Evolutionary conservation across 2,888 invertebrate genomes (phyloP), one percentile per base, ranked within the genome.

Genomic region (Heliconius erato): DNA sequence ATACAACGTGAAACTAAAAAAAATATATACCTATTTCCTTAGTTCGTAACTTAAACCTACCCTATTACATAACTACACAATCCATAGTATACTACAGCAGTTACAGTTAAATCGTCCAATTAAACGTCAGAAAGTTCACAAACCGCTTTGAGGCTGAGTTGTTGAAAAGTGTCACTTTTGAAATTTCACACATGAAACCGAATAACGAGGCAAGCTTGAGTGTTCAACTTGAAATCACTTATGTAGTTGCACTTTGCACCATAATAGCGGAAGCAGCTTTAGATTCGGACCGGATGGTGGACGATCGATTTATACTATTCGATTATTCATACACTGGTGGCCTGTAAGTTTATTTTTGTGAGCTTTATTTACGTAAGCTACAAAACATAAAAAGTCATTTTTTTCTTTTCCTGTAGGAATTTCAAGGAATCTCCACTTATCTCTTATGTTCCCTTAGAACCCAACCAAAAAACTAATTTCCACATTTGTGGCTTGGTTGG

Each of bases 201-300:
- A 76, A 85, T 87, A 88, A 88, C 87, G 86, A 87, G 84, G 82
- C 82, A 86, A 88, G 85, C 88, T 88, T 72, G 83, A 87, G 86
- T 85, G 85, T 85, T 84, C 85, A 84, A 87, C 85, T 88, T 87
- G 80, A 83, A 88, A 87, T 86, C 86, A 87, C 86, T 88, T 88
- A 86, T 85, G 88, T 85, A 87, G 86, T 83, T 86, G 81, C 63
- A 83, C 87, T 81, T 88, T 87, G 87, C 87, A 87, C 80, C 82
- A 87, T 90, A 91, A 90, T 89, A 88, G 89, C 87, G 87, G 89
- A 90, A 89, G 28, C 63, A 44, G 83, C 44, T 76, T 71, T 68
- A 11, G 68, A 77, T 72, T 68, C 59, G 19, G 82, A 44, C 44
- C 74, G 23, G 69, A 63, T n/a, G 63, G 16, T 67, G 67, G 28